Base-by-base conservation (phyloP, 2,888 invertebrate genomes). In the Zygaena filipendulae region DNA sequence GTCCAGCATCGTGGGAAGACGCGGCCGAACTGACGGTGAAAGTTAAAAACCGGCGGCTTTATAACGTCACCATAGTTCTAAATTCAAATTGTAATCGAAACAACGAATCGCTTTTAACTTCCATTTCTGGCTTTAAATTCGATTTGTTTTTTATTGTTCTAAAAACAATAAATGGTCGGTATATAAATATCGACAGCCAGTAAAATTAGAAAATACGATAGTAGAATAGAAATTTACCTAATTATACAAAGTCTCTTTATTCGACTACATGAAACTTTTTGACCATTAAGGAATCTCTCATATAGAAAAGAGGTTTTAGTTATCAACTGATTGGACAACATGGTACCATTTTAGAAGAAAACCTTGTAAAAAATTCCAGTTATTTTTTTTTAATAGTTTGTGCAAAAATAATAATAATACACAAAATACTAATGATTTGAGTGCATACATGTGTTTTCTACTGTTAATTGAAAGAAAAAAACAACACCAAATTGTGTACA, bases 1-100 rank as follows among this genome's bases (percentile, higher is more conserved):
- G 59, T 60, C 62, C 52, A 48, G 43, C 68, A 61, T 64, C 77
- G 77, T 77, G 75, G 72, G 77, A 77, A 75, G 70, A 67, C 61
- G 45, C 44, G 42, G 41, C 42, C 46, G 43, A 49, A 72, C 55
- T 70, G 71, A 64, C 52, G 67, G 71, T 59, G 74, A 72, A 74
- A 75, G 72, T 68, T 59, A 52, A 59, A 60, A 59, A 50, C 58
- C 40, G 49, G 55, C 58, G 49, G 49, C 58, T 66, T 68, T 63
- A 67, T 60, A 62, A 58, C 68, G 68, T 59, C 70, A 67, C 58
- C 59, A 45, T 47, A 50, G 52, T 61, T 68, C 61, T 46, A 64
- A 66, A 60, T 66, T 64, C 48, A 52, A 68, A 64, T 57, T 59
- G 52, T 62, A 57, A 60, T 59, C 53, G 49, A 50, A 61, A 72